Conservation (phyloP, 53 echinoderm and acorn worm species). For the Apostichopus leukothele region DNA sequence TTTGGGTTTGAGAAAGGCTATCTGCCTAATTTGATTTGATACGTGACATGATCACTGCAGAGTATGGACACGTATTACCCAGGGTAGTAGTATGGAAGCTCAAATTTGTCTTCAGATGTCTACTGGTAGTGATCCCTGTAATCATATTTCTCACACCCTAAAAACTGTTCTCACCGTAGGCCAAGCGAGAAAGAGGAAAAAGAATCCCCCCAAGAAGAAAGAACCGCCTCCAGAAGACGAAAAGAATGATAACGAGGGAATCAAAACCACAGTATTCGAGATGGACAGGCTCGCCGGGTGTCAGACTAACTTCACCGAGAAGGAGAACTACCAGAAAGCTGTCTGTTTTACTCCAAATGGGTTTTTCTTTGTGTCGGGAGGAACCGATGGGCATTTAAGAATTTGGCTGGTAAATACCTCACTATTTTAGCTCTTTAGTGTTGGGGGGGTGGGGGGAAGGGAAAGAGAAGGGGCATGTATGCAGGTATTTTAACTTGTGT, state of each 20-base stretch:
- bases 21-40: too few species aligned
- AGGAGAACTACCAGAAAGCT: slow-evolving; percentile 84
- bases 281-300: slow-evolving; percentile 70
- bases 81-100: too few species aligned
- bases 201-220: slow-evolving; percentile 3
- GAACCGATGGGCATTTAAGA: slow-evolving; percentile 82
- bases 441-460: too few species aligned
- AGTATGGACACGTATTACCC: too few species aligned
- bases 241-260: slow-evolving; percentile 41
- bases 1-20: too few species aligned
- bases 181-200: slow-evolving; percentile 9
- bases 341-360: slow-evolving; percentile 90
- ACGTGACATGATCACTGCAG: too few species aligned
- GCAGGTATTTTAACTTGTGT: too few species aligned
- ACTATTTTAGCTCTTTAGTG: too few species aligned
- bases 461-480: too few species aligned
- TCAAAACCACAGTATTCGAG: slow-evolving; percentile 35
- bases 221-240: not conserved
- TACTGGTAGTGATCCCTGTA: too few species aligned
- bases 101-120: too few species aligned
- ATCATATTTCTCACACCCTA: too few species aligned
- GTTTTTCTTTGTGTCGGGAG: slow-evolving; percentile 77
- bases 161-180: not conserved
- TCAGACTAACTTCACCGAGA: slow-evolving; percentile 74
- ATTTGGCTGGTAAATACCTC: slow-evolving; percentile 67